These are phyloP conservation scores for Ceriagrion tenellum DNA, from an alignment of 2,888 invertebrate genomes.

Conservation along the genomic window DNA sequence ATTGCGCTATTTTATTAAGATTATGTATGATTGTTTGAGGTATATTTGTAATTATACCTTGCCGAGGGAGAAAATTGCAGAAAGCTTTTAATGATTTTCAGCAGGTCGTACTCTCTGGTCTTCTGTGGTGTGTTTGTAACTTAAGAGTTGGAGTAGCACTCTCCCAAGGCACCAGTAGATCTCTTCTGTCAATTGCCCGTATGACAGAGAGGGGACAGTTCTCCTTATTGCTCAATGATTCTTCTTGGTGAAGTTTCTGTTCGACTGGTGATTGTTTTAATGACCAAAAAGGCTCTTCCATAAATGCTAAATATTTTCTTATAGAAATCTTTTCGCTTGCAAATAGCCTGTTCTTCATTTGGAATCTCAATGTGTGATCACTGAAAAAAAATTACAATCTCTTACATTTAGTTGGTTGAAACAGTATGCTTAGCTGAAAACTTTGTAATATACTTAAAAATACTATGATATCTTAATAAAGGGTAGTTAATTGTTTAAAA, in stretches of 20 bases:
- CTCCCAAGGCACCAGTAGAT: conserved; percentile 16
- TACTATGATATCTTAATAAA: conserved; percentile 11
- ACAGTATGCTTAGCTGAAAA: conserved; percentile 12
- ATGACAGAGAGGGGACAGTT: not conserved
- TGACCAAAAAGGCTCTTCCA: conserved; percentile 18
- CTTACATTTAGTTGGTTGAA: not conserved
- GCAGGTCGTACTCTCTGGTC: conserved; percentile 21
- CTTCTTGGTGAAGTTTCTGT: conserved; percentile 21
- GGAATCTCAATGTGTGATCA: not conserved
- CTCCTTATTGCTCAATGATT: conserved; percentile 36
- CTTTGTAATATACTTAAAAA: conserved; percentile 15
- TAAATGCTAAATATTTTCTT: conserved; percentile 37
- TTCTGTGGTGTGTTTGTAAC: conserved; percentile 23
- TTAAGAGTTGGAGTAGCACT: not conserved
- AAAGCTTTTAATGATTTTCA: not conserved
- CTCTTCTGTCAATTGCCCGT: conserved; percentile 3
- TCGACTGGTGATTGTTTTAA: conserved; percentile 41
- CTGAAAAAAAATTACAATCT: not conserved
- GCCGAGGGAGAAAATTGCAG: not conserved
- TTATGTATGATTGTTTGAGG: not conserved
- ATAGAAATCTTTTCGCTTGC: not conserved
- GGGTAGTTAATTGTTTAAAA: not conserved
- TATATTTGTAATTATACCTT: not conserved
- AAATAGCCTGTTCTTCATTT: not conserved
- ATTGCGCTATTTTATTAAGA: not conserved